Evolutionary conservation across 2,797 vertebrate genomes (phyloP).

Genomic region (Anolis apletophallus): DNA sequence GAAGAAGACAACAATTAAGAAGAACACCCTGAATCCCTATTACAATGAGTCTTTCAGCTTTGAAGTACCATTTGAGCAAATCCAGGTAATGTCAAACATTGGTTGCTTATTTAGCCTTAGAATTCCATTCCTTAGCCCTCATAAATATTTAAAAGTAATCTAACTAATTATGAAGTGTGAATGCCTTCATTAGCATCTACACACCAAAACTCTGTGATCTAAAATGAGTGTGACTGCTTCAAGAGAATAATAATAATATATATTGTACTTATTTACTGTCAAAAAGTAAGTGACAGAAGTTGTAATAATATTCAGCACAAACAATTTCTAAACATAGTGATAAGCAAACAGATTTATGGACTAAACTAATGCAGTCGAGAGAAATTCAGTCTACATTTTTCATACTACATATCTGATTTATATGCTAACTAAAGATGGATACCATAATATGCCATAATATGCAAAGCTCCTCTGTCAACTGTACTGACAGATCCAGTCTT

Average conservation of each 20-base stretch:
- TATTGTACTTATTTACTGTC: conserved; percentile 60
- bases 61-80: conserved; percentile 99
- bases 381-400: conserved; percentile 35
- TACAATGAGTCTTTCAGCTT: conserved; percentile 99
- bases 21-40: conserved; percentile 99
- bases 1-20: conserved; percentile 99
- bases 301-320: conserved; percentile 64
- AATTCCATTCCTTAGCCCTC: conserved; percentile 56
- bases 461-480: conserved; percentile 12
- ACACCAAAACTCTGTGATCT: conserved; percentile 42
- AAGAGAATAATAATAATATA: conserved; percentile 64
- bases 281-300: conserved; percentile 44
- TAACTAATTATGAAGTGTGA: conserved; percentile 58
- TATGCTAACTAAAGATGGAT: conserved; percentile 20
- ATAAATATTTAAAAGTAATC: conserved; percentile 65
- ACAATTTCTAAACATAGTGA: conserved; percentile 38
- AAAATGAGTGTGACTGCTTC: conserved; percentile 63
- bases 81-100: conserved; percentile 88
- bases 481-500: conserved; percentile 23
- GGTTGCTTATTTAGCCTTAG: conserved; percentile 54
- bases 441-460: conserved; percentile 24
- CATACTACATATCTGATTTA: conserved; percentile 52
- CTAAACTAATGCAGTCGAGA: conserved; percentile 42
- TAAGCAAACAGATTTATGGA: conserved; percentile 47
- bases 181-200: conserved; percentile 68